Evolutionary conservation across 2,113 vertebrate species (phyloP).

Genomic region (Monopterus albus): DNA sequence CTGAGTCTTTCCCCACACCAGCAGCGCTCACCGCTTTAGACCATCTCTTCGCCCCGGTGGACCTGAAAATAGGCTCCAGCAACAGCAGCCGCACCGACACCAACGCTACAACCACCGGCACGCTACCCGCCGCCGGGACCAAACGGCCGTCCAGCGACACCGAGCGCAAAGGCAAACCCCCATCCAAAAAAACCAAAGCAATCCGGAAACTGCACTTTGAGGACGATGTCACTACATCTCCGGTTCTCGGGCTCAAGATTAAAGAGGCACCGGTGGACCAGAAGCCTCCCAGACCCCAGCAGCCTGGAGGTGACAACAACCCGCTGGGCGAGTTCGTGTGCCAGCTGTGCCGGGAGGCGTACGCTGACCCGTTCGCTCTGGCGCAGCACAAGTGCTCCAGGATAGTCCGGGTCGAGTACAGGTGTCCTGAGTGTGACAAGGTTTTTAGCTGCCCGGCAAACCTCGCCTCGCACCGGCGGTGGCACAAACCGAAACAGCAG

Average conservation of each 20-base stretch:
- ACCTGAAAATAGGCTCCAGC: conserved; percentile 81
- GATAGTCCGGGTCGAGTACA: conserved; percentile 94
- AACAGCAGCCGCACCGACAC: conserved; percentile 70
- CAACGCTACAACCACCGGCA: conserved; percentile 32
- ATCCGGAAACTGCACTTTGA: conserved; percentile 90
- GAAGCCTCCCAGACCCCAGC: conserved; percentile 69
- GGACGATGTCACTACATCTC: conserved; percentile 94
- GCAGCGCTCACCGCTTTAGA: conserved; percentile 78
- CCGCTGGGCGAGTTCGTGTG: conserved; percentile 91
- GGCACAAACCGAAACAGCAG: conserved; percentile 90
- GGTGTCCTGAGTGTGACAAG: conserved; percentile 94
- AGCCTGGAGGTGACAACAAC: conserved; percentile 66
- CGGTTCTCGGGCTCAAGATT: conserved; percentile 92
- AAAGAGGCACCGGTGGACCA: conserved; percentile 89
- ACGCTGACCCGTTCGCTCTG: conserved; percentile 89
- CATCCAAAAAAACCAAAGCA: conserved; percentile 88
- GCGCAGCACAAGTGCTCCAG: conserved; percentile 95
- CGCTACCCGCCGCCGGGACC: conserved; percentile 33
- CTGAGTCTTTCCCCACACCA: conserved; percentile 88
- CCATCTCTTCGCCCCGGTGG: conserved; percentile 76
- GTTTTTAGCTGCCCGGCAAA: conserved; percentile 95
- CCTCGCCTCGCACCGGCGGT: conserved; percentile 93
- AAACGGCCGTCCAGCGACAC: conserved; percentile 75
- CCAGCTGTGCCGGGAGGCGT: conserved; percentile 93
- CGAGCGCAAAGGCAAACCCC: conserved; percentile 77